Evolutionary conservation across 2,888 invertebrate genomes (phyloP).

Genomic region (Lithosia quadra): DNA sequence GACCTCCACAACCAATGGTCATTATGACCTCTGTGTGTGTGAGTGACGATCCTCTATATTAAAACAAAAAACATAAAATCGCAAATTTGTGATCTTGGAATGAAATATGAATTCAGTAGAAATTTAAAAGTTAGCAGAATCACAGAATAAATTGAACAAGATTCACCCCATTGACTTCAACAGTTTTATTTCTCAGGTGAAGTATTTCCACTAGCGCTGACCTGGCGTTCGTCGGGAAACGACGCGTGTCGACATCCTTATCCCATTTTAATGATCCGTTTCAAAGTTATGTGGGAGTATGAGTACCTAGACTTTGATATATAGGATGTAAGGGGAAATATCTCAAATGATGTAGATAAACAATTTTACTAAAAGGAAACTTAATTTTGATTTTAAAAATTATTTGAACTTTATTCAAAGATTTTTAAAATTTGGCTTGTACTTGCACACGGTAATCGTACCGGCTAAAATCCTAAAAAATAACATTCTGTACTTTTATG

Average conservation of each 20-base stretch:
- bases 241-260: constrained; percentile 54
- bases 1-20: no score
- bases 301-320: constrained; percentile 4
- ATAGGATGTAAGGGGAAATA: not conserved
- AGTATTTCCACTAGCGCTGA: constrained; percentile 42
- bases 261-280: constrained; percentile 67
- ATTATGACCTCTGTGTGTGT: no score
- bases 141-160: constrained; percentile 40
- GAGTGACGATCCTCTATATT: no score
- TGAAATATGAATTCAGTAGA: not conserved
- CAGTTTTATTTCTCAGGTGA: constrained; percentile 40
- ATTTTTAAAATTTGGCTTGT: no score
- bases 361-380: no score
- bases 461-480: no score
- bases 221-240: constrained; percentile 37
- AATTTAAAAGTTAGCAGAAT: constrained; percentile 12
- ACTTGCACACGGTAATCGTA: no score
- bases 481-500: no score
- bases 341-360: no score
- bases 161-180: constrained; percentile 26
- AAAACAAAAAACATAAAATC: no score
- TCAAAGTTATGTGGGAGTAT: constrained; percentile 36
- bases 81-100: not conserved
- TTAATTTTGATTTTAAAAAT: no score
- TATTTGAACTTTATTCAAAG: no score